Evolutionary conservation across 2,797 vertebrate species (phyloP).

Genomic region (Microctenopoma steveboyesi): DNA sequence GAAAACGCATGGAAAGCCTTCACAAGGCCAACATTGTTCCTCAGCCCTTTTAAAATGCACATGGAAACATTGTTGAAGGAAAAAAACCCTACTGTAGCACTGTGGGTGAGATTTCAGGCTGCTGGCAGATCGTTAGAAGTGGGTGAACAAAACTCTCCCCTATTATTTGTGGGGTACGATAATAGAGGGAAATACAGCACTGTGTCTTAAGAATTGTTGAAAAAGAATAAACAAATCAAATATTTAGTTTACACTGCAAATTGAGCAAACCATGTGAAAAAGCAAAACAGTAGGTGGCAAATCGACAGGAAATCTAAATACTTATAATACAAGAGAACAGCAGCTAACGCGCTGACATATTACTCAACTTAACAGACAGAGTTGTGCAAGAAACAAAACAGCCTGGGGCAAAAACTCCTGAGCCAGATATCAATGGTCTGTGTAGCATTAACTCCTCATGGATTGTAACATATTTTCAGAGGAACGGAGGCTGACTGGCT

Average conservation of each 20-base stretch:
- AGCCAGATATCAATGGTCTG: conserved; percentile 51
- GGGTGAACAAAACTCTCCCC: conserved; percentile 30
- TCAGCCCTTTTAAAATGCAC: conserved; percentile 66
- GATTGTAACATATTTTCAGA: conserved; percentile 51
- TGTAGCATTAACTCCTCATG: conserved; percentile 56
- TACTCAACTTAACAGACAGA: conserved; percentile 44
- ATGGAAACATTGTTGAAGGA: conserved; percentile 55
- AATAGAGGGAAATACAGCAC: conserved; percentile 3
- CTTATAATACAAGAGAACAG: conserved; percentile 9
- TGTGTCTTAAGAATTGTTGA: not conserved
- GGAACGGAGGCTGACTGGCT: conserved; percentile 43
- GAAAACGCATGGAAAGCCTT: conserved; percentile 71
- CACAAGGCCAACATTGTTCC: conserved; percentile 82
- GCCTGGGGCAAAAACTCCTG: conserved; percentile 32
- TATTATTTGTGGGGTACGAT: conserved; percentile 22
- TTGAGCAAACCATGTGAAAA: not conserved
- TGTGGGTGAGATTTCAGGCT: conserved; percentile 56
- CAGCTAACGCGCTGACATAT: conserved; percentile 23
- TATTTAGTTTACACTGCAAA: conserved; percentile 1
- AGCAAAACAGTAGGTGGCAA: not conserved
- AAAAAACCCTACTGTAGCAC: conserved; percentile 14
- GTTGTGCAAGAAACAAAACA: conserved; percentile 53
- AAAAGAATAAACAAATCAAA: conserved; percentile 2
- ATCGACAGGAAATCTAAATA: conserved; percentile 20
- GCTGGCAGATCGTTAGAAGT: conserved; percentile 39